phyloP scores from a whole-genome alignment of 2,113 vertebrate species.

The Larimichthys crocea region DNA sequence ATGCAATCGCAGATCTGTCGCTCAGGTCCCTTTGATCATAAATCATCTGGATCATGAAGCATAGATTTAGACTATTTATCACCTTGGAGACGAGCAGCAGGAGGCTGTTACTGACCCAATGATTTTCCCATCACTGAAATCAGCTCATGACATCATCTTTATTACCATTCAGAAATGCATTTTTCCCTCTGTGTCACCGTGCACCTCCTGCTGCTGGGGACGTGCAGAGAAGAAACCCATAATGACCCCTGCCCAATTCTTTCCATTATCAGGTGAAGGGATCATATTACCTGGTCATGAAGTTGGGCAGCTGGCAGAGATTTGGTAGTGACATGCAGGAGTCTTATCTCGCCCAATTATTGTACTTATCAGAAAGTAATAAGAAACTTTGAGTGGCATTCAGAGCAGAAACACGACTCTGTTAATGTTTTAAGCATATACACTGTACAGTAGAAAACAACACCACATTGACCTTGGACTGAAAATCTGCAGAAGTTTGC shows the following conservation, averaged over 20 bases:
- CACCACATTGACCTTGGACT: not conserved
- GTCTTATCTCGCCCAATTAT: not conserved
- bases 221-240: not conserved
- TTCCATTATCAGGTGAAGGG: conserved; percentile 35
- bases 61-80: conserved; percentile 10
- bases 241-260: conserved; percentile 23
- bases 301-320: conserved; percentile 12
- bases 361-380: conserved; percentile 6
- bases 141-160: not conserved
- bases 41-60: conserved; percentile 17
- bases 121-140: not conserved
- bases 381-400: not conserved
- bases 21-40: conserved; percentile 11
- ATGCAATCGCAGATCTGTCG: conserved; percentile 7
- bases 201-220: conserved; percentile 13
- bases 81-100: not conserved
- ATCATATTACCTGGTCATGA: conserved; percentile 18
- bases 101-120: not conserved
- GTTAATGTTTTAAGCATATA: not conserved
- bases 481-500: not conserved
- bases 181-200: not conserved
- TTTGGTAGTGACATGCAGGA: not conserved
- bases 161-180: not conserved
- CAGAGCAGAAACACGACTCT: not conserved
- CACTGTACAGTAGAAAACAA: not conserved